Conservation (phyloP, 2,888 invertebrate genomes). For the Ornithoptera alexandrae region DNA sequence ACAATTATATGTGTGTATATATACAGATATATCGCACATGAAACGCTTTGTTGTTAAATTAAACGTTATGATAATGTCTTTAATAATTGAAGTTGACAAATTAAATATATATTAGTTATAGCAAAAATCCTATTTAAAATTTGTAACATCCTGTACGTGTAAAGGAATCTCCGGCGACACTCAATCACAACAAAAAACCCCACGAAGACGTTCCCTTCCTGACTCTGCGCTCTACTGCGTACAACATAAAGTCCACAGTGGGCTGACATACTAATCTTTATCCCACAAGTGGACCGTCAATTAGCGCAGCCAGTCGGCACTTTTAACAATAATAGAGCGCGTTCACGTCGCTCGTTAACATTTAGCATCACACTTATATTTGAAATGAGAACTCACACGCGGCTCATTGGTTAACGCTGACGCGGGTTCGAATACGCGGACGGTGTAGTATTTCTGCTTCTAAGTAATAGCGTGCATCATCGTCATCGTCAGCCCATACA, state of each 20-base stretch:
- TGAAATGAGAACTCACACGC: not conserved
- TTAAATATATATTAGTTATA: not conserved
- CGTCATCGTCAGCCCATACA: too few relatives aligned
- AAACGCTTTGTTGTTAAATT: too few relatives aligned
- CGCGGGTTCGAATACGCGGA: too few relatives aligned
- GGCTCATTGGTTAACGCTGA: not conserved
- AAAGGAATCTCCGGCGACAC: conserved; percentile 11
- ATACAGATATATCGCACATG: too few relatives aligned
- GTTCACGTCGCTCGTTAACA: conserved; percentile 4
- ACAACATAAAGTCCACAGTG: conserved; percentile 27
- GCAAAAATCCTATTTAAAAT: not conserved
- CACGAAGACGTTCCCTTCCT: not conserved
- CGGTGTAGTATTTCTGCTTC: too few relatives aligned
- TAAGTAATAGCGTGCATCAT: too few relatives aligned
- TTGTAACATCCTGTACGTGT: conserved; percentile 7
- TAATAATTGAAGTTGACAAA: too few relatives aligned
- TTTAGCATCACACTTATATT: not conserved
- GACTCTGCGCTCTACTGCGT: not conserved
- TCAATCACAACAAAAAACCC: conserved; percentile 25
- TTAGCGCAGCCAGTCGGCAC: conserved; percentile 29
- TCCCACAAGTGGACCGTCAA: conserved; percentile 20
- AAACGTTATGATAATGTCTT: too few relatives aligned
- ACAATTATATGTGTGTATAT: too few relatives aligned
- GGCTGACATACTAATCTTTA: not conserved
- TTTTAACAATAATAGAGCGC: conserved; percentile 5